phyloP scores from a whole-genome alignment of 2,888 invertebrate species.

The Pasiphila rectangulata region DNA sequence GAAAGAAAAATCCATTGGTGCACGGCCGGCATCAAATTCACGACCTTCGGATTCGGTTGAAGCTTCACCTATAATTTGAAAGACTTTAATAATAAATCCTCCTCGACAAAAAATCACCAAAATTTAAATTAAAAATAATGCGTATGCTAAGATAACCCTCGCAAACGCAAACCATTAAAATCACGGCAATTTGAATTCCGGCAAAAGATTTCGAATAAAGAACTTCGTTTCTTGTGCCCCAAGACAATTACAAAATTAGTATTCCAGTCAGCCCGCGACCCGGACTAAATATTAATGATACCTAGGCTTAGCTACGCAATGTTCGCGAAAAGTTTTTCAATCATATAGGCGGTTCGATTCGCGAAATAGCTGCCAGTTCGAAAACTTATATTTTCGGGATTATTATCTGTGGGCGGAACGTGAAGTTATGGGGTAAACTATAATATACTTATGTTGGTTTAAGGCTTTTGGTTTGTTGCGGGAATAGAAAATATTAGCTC shows the following conservation, averaged over 20 bases:
- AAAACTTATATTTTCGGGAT: constrained; percentile 13
- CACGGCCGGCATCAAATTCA: too few species aligned
- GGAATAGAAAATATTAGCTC: too few species aligned
- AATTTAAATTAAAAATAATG: background rate
- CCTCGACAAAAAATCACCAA: too few species aligned
- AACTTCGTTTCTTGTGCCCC: constrained; percentile 6
- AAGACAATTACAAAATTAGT: constrained; percentile 18
- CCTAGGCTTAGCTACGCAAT: background rate
- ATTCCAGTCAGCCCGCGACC: constrained; percentile 4
- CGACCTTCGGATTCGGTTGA: too few species aligned
- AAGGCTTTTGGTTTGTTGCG: too few species aligned
- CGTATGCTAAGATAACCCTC: background rate
- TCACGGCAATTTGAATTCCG: constrained; percentile 11
- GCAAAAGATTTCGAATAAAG: constrained; percentile 7
- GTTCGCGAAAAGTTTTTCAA: constrained; percentile 12
- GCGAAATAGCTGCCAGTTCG: constrained; percentile 6
- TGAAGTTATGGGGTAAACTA: too few species aligned
- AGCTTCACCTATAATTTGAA: too few species aligned
- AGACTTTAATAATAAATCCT: too few species aligned
- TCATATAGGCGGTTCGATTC: constrained; percentile 10
- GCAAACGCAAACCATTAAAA: background rate
- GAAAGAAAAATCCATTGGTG: too few species aligned
- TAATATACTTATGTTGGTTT: too few species aligned
- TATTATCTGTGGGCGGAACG: background rate
- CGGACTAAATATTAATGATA: constrained; percentile 18